Evolutionary conservation across 2,113 vertebrate genomes (phyloP).

Genomic region (Petaurus breviceps): DNA sequence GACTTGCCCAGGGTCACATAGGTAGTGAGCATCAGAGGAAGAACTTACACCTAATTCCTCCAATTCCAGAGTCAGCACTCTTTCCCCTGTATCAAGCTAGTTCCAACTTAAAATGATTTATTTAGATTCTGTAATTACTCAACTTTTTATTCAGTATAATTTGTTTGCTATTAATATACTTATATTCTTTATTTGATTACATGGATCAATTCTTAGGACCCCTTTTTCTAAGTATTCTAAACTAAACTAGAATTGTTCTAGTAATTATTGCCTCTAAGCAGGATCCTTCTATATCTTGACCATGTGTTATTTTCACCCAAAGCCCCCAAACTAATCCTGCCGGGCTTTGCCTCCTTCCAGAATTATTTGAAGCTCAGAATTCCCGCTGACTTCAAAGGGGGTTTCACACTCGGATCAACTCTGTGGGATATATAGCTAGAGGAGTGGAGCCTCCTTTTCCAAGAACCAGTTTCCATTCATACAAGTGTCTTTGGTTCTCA

Average conservation of each 20-base stretch:
- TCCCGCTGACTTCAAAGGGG: conserved; percentile 67
- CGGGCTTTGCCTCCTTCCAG: conserved; percentile 60
- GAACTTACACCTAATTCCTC: not conserved
- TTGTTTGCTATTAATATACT: not conserved
- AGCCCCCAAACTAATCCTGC: conserved; percentile 58
- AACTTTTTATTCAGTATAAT: not conserved
- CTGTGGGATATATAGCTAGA: not conserved
- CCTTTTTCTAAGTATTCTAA: not conserved
- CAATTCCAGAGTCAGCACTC: not conserved
- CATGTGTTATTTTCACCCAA: conserved; percentile 26
- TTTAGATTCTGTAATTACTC: not conserved
- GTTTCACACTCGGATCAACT: conserved; percentile 50
- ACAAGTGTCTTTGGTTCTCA: not conserved
- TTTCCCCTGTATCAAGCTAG: not conserved
- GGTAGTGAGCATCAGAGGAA: not conserved
- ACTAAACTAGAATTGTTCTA: conserved; percentile 33
- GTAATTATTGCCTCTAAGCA: conserved; percentile 10
- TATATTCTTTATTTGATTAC: conserved; percentile 32
- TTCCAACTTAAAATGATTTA: not conserved
- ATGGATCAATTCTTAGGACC: not conserved
- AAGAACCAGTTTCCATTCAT: not conserved
- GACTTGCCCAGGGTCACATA: not conserved
- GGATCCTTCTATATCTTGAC: conserved; percentile 13
- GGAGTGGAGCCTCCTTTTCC: not conserved
- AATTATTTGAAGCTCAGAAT: conserved; percentile 66